Evolutionary conservation across 2,888 invertebrate genomes (phyloP), one percentile per base, ranked within the genome.

Genomic region (Cyclophora albipunctata): DNA sequence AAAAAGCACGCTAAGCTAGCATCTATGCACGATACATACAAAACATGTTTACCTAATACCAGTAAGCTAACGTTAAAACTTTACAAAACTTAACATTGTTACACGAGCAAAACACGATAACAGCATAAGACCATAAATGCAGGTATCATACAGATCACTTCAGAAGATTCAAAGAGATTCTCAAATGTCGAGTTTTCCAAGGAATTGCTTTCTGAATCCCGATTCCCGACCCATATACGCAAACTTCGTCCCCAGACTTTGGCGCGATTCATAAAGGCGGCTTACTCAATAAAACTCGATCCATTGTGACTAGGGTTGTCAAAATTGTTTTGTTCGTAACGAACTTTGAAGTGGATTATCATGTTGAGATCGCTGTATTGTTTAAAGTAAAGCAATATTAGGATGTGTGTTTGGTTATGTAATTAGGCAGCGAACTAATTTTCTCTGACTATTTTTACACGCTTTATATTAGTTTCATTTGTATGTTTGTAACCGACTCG

Each of bases 251-350:
- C 45, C 54, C 41, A 49, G 56, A 48, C 51, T 57, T 52, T 57
- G 60, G 60, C 50, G 60, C 59, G 61, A 68, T 69, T 71, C 69
- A 66, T 72, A 70, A 69, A 68, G 62, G 62, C 51, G 59, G 61
- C 65, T 66, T 63, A 63, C 65, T 67, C 65, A 67, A 71, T 70
- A 72, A 73, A 73, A 69, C 65, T 67, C 50, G 34, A 42, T 58
- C 57, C 57, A 58, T 65, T 63, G 60, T 61, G 46, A 43, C 6
- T 56, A 69, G 70, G 67, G 65, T 50, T 68, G 66, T 7, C 48
- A 46, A 42, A 33, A 37, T 46, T 46, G 40, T 5, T 40, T 37
- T 37, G 37, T 37, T 37, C 37, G 33, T 33, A 45, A 46, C 7
- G 51, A 50, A 49, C 46, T 47, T 47, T 58, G 45, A n/a, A 52